Base-by-base conservation (phyloP, 1,140 invertebrate species). In the Drosophila ironensis region DNA sequence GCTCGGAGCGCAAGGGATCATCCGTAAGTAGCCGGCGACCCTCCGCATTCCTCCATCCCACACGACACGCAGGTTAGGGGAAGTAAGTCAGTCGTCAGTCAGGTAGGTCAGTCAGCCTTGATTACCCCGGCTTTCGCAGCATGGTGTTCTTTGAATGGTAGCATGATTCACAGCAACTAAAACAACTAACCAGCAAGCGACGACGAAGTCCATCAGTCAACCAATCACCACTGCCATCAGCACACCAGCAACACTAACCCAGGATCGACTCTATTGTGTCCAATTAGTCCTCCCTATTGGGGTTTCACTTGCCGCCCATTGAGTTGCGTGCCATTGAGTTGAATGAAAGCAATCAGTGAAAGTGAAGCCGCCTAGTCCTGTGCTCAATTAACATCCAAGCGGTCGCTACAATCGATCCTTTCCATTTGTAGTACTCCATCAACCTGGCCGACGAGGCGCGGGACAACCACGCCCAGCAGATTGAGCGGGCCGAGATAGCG, bases 401-500 rank as follows among this genome's bases (percentile, higher is more conserved):
- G 14, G 14, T 8, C 7, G 5, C 5, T 17, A 37, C 8, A 37
- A 14, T 8, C 7, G 7, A 2, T 37, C 11, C 2, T 37, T 14
- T 17, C 7, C 33, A 12, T 73, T 88, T 90, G 24, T 92, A 96
- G 95, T 96, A 96, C 87, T 95, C 95, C 30, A 93, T 95, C 60
- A 96, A 94, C 72, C 91, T 95, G 84, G 93, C 93, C 0, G 95
- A 97, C 77, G 96, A 97, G 89, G 96, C 96, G 0, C 92, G 94
- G 45, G 95, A 97, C 88, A 96, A 96, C 87, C 95, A 97, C 88
- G 93, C 94, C 11, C 95, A 97, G 86, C 95, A 97, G 89, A 98
- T 98, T 47, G 97, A 99, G 89, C 91, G 97, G 25, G 97, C 98
- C 0, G 98, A 99, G 91, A 98, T 99, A 30, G 95, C 96, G 0